phyloP scores from a whole-genome alignment of 2,113 vertebrate species.

The Puntigrus tetrazona region DNA sequence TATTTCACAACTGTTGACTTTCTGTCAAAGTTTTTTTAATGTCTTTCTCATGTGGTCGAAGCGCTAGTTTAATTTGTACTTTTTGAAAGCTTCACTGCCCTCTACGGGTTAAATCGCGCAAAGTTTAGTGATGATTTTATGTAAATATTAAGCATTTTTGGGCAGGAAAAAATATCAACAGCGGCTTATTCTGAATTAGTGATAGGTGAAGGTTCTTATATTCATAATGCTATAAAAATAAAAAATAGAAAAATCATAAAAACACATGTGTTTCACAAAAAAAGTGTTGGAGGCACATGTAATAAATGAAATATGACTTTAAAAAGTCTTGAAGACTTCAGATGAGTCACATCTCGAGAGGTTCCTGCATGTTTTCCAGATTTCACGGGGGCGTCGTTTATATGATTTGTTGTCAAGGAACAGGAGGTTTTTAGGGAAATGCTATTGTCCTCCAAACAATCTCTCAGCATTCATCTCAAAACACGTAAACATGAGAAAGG shows the following conservation, averaged over 20 bases:
- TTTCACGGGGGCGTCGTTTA: background rate
- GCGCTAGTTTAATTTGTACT: background rate
- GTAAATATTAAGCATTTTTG: no score
- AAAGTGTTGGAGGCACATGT: background rate
- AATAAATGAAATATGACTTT: background rate
- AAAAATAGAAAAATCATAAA: background rate
- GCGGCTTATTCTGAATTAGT: no score
- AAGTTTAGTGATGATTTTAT: background rate
- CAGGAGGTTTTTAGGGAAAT: background rate
- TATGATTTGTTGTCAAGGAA: slow-evolving; percentile 11
- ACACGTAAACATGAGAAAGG: slow-evolving; percentile 3
- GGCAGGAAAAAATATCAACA: no score
- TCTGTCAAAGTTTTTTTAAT: no score
- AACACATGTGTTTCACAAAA: background rate
- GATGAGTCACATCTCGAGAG: slow-evolving; percentile 24
- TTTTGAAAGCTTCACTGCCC: no score
- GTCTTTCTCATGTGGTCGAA: no score
- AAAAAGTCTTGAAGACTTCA: background rate
- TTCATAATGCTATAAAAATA: no score
- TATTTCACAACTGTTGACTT: background rate
- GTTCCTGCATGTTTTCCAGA: background rate
- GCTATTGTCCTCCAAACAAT: slow-evolving; percentile 43
- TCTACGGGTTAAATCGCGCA: no score
- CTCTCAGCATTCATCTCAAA: slow-evolving; percentile 39
- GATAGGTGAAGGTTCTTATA: no score